Percentiles rank a stretch among this genome's conserved stretches.
phyloP scores from a whole-genome alignment of 2,113 vertebrate species.

The Anas platyrhynchos region DNA sequence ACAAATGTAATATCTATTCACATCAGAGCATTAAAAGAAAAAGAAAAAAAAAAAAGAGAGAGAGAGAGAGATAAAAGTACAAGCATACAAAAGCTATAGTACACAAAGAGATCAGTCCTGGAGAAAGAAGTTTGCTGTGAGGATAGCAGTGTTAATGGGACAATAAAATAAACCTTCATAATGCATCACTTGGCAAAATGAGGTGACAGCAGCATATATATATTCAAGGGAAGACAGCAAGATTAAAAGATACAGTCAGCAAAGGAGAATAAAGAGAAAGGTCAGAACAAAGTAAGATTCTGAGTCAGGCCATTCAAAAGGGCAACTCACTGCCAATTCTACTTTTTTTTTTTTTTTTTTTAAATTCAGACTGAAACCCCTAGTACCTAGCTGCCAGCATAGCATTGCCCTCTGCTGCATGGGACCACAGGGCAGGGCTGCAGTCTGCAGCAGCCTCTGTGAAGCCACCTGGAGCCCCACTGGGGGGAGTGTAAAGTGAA shows the following conservation, averaged over 20 bases:
- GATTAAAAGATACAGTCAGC: neutral
- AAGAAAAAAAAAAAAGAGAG: too few relatives aligned
- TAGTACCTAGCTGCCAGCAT: neutral
- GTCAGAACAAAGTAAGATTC: neutral
- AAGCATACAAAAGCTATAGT: neutral
- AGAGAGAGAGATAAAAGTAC: neutral
- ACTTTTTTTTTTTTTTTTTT: neutral
- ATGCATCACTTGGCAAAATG: constrained; percentile 25
- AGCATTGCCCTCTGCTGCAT: neutral
- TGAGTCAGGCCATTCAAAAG: neutral
- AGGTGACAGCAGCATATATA: constrained; percentile 3
- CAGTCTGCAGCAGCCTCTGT: neutral
- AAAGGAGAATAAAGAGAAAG: constrained; percentile 14
- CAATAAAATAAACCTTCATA: constrained; percentile 16
- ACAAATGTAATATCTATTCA: neutral
- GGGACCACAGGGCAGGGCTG: too few relatives aligned
- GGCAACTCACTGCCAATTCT: neutral
- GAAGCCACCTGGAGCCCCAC: accelerated
- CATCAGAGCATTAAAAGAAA: neutral
- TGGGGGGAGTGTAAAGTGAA: accelerated
- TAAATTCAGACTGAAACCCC: neutral
- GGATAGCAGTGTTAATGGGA: neutral
- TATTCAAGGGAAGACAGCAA: constrained; percentile 9
- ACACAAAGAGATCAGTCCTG: neutral
- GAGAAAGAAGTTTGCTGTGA: neutral